Evolutionary conservation across 2,888 invertebrate genomes (phyloP), one percentile per base, ranked within the genome.

Genomic region (Matsumyia berberina): DNA sequence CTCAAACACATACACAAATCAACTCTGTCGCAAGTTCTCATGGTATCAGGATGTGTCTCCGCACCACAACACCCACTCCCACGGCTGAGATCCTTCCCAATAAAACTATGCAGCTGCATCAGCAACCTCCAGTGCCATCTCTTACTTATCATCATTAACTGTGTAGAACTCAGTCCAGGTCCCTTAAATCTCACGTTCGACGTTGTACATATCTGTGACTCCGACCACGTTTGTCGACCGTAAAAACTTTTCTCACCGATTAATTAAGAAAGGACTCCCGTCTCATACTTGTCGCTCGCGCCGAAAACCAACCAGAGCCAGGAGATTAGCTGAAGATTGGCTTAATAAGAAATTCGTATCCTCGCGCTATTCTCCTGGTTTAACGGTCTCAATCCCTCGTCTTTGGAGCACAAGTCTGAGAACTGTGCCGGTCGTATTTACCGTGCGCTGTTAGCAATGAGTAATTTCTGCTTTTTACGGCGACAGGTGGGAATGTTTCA

Each of bases 251-350:
- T 55, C 44, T 19, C 60, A 39, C 60, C 24, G 55, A 83, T 67
- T 83, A 83, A 83, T 78, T 83, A 83, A 67, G 57, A 78, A 62
- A 53, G 51, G 35, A n/a, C 42, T 12, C 11, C 8, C n/a, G 9
- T 11, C n/a, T 12, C 29, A n/a, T n/a, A n/a, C n/a, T n/a, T n/a
- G n/a, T n/a, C n/a, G n/a, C 1, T 51, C 35, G 5, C 6, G 7
- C 31, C 1, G 12, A 31, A 11, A 35, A 9, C 9, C 12, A 19
- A 15, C 44, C 19, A 11, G 12, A 37, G 9, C 33, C 42, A 8
- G 44, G 51, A 62, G 51, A 55, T 66, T 55, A 39, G 66, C 37
- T 29, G 73, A 66, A 67, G 66, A 58, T 58, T 39, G 58, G 31
- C 49, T 58, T 76, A 73, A 46, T 64, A 44, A 44, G 42, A 42